Percentiles rank a stretch among this genome's conserved stretches.
Conservation (phyloP, 2,113 vertebrate species). For the Thinocorus orbignyianus region DNA sequence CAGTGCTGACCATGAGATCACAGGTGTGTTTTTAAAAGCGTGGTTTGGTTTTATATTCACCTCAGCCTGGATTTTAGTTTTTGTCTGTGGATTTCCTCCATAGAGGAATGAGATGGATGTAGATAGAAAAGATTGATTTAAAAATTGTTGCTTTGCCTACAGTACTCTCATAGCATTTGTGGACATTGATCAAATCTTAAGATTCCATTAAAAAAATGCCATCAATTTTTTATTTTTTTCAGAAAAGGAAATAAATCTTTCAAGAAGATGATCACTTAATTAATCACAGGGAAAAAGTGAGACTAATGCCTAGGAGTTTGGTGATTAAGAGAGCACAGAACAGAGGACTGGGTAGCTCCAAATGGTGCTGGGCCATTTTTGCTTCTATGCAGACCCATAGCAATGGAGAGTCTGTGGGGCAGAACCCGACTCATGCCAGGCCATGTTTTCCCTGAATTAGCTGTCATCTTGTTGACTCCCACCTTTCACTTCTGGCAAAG, state of each 20-base stretch:
- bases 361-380: background rate
- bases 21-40: background rate
- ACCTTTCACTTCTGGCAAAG: background rate
- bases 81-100: background rate
- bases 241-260: slow-evolving; percentile 72
- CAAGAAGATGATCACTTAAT: slow-evolving; percentile 65
- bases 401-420: background rate
- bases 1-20: background rate
- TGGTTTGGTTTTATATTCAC: background rate
- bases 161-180: slow-evolving; percentile 31
- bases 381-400: background rate
- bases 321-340: slow-evolving; percentile 48
- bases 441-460: background rate
- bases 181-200: slow-evolving; percentile 65
- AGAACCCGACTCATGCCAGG: background rate
- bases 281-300: slow-evolving; percentile 66
- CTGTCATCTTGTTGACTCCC: background rate
- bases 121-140: slow-evolving; percentile 11
- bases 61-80: background rate
- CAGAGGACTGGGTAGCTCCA: background rate
- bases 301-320: slow-evolving; percentile 33
- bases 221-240: slow-evolving; percentile 48
- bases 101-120: background rate
- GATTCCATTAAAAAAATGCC: slow-evolving; percentile 66
- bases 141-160: slow-evolving; percentile 52